phyloP scores from a whole-genome alignment of 2,113 vertebrate genomes.

The Passer domesticus region DNA sequence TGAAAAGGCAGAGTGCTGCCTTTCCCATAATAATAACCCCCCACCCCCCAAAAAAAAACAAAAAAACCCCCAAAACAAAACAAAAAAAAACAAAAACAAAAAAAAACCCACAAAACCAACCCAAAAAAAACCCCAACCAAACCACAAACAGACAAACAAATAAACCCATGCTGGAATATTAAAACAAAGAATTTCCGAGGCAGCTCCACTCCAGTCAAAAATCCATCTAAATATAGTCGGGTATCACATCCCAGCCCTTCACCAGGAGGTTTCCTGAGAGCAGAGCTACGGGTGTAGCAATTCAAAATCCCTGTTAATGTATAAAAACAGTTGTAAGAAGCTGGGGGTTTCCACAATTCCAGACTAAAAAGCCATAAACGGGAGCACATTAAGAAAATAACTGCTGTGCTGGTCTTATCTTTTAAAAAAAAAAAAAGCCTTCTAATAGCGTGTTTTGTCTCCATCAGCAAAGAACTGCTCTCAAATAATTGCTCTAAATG shows the following conservation, averaged over 20 bases:
- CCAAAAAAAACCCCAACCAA: too few species aligned
- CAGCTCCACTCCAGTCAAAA: not conserved
- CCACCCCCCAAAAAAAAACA: too few species aligned
- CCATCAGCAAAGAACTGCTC: slow-evolving; percentile 16
- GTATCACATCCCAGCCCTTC: not conserved
- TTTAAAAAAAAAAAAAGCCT: not conserved
- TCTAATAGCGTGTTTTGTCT: slow-evolving; percentile 27
- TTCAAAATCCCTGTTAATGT: not conserved
- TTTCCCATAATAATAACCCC: not conserved
- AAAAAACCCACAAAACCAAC: too few species aligned
- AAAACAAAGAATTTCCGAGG: not conserved
- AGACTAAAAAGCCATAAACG: not conserved
- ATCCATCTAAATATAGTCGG: not conserved
- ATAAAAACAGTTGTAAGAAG: not conserved
- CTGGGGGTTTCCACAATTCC: not conserved
- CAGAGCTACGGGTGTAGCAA: not conserved
- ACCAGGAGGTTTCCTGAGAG: not conserved
- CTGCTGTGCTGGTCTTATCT: not conserved
- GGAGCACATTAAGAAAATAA: slow-evolving; percentile 1
- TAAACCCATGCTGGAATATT: not conserved
- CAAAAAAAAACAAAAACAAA: not conserved
- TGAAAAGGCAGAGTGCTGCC: not conserved
- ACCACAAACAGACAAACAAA: not conserved
- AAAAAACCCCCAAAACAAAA: not conserved
- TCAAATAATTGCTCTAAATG: slow-evolving; percentile 37